Evolutionary conservation across 2,888 invertebrate species (phyloP), one percentile per base, ranked within the genome.

Genomic region (Apomyelois bistriatella): DNA sequence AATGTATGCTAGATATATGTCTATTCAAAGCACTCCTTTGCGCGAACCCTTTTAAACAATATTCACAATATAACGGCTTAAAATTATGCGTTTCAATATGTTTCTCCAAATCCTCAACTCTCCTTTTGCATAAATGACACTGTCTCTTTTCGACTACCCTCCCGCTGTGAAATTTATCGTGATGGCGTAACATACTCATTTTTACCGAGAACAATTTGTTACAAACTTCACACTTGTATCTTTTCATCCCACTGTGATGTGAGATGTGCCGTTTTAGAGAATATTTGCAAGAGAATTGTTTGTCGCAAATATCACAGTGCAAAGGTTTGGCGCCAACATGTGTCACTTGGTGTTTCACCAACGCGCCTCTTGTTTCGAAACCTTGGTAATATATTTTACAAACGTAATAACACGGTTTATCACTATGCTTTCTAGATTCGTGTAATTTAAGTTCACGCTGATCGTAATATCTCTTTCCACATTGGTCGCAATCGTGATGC

Each of bases 81-180:
- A 43, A 37, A 28, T 43, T 52, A 30, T 52, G 10, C 56, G 58
- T 0, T 57, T 52, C 56, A 15, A 64, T 60, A 50, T 72, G 72
- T 12, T 62, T 55, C 3, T 64, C 60, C 4, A 72, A 40, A 53
- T 70, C 57, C 0, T 52, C 50, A 2, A 70, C 66, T 12, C 62
- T 56, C 40, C 62, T 62, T 7, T 67, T 63, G 17, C 70, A 70
- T 4, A 67, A 43, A n/a, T 55, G 50, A 55, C 71, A 72, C 13
- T 46, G 13, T 3, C 32, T 48, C 0, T 47, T 48, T 0, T 8
- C 30, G 5, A 10, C 48, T 16, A 4, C 43, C 30, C 48, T 48
- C 3, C 1, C 4, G 9, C 36, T 32, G 42, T 70, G 68, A 2
- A 54, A 13, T 1, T 50, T 50, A 0, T 13, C 13, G 0, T 48